These are phyloP conservation scores for Chloromyia formosa DNA, from an alignment of 2,888 invertebrate genomes.

Conservation along the genomic window DNA sequence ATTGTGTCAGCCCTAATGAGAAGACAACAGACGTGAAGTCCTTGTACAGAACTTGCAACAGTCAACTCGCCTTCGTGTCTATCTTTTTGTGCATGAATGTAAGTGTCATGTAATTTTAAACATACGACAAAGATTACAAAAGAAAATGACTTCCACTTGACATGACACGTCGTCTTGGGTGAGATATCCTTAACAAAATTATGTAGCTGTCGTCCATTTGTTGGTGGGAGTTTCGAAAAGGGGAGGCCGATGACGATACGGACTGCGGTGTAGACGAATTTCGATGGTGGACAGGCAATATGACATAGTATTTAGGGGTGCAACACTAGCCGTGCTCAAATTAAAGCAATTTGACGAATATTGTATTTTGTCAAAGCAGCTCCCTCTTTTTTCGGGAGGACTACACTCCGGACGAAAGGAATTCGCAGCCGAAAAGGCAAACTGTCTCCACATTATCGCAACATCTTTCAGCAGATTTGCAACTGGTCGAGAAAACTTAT, in stretches of 20 bases:
- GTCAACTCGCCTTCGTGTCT: background rate
- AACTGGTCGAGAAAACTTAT: slow-evolving; percentile 16
- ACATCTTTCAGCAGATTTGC: slow-evolving; percentile 11
- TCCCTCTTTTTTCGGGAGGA: background rate
- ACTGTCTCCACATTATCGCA: slow-evolving; percentile 15
- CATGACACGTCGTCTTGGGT: slow-evolving; percentile 40
- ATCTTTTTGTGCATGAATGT: background rate
- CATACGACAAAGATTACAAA: slow-evolving; percentile 50
- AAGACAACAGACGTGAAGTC: slow-evolving; percentile 24
- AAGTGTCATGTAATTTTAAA: slow-evolving; percentile 50
- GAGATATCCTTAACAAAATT: slow-evolving; percentile 15
- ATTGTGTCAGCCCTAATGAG: slow-evolving; percentile 40
- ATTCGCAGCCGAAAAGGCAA: slow-evolving; percentile 9
- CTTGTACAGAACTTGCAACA: background rate
- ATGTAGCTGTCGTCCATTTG: background rate
- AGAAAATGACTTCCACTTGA: slow-evolving; percentile 50
- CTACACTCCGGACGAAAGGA: background rate
- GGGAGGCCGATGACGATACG: background rate
- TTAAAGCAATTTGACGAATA: slow-evolving; percentile 50
- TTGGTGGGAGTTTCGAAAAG: slow-evolving; percentile 1
- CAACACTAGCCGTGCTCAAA: slow-evolving; percentile 29
- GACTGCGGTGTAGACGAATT: slow-evolving; percentile 8
- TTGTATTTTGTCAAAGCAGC: slow-evolving; percentile 39
- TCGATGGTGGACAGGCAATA: slow-evolving; percentile 30
- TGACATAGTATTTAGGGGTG: slow-evolving; percentile 21